Base-by-base conservation (phyloP, 2,888 invertebrate species). In the Drosophila limbata region DNA sequence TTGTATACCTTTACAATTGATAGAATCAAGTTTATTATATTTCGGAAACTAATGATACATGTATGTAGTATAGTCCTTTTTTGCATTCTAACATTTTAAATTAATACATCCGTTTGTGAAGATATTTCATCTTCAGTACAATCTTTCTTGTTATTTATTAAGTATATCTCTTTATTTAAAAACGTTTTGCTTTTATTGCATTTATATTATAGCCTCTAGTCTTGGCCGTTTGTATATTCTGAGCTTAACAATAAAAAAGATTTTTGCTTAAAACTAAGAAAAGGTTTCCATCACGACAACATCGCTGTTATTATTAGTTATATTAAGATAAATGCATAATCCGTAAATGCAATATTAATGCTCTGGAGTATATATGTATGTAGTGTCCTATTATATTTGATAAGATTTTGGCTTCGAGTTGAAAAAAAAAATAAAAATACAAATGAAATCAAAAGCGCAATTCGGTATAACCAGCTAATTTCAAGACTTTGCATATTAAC, bases 241-340 rank as follows among this genome's bases (percentile, higher is more conserved):
- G 51, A 65, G 56, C 59, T 68, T 68, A 63, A 35, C 35, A 75
- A 62, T 75, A 60, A 80, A 69, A 62, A 74, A 71, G 45, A 56
- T 66, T 42, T 64, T 67, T 52, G 55, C 79, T 83, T 81, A 83
- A 42, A 72, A 64, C 73, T 79, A 73, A 63, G 70, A 77, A 81
- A 68, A 81, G 67, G 28, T 76, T 81, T 65, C 48, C 82, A 77
- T 83, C 75, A 73, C 72, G 72, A 60, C 59, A 50, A 59, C 57
- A 67, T 75, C 57, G 64, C 65, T 62, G 62, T 68, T 75, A 57
- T 61, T 25, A 48, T 71, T 55, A 33, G 39, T 25, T 67, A 65
- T 70, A 13, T 51, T 28, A 63, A 77, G 65, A 73, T 82, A 83
- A 83, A 83, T 83, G 86, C 86, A 77, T 60, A 76, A 65, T 69